Conservation (phyloP, 1,140 invertebrate genomes). For the Achroia grisella region DNA sequence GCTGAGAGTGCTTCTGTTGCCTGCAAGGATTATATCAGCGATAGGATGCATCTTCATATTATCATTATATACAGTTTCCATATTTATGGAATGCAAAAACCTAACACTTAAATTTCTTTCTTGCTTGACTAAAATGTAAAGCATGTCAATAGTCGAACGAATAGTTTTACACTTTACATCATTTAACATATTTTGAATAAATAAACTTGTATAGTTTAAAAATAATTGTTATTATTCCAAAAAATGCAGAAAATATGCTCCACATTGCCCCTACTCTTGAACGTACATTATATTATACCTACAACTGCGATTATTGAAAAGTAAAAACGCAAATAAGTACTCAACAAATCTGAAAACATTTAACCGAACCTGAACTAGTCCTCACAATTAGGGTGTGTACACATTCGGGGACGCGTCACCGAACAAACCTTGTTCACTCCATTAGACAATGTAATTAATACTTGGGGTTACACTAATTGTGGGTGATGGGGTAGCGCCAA, state of each 20-base stretch:
- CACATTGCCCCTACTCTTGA: too few relatives aligned
- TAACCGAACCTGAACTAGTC: conserved; percentile 8
- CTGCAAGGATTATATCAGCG: conserved; percentile 53
- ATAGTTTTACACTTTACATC: too few relatives aligned
- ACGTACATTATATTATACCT: neutral
- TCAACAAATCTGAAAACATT: neutral
- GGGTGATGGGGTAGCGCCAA: conserved; percentile 36
- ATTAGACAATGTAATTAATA: conserved; percentile 69
- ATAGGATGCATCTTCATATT: conserved; percentile 46
- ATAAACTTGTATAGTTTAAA: too few relatives aligned
- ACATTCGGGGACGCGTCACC: conserved; percentile 37
- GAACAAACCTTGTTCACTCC: conserved; percentile 40
- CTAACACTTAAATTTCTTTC: too few relatives aligned
- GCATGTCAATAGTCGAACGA: too few relatives aligned
- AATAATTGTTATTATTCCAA: too few relatives aligned
- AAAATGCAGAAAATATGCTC: too few relatives aligned
- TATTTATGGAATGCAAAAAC: conserved; percentile 33
- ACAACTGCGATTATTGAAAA: too few relatives aligned
- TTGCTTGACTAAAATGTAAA: too few relatives aligned
- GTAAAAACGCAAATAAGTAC: neutral
- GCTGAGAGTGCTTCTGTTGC: conserved; percentile 47
- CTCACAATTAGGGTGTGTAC: conserved; percentile 38
- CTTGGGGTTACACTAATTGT: conserved; percentile 53
- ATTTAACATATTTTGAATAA: too few relatives aligned
- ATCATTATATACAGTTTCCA: conserved; percentile 28